Evolutionary conservation across 2,888 invertebrate species (phyloP), one percentile per base, ranked within the genome.

Genomic region (Mycalesis mineus): DNA sequence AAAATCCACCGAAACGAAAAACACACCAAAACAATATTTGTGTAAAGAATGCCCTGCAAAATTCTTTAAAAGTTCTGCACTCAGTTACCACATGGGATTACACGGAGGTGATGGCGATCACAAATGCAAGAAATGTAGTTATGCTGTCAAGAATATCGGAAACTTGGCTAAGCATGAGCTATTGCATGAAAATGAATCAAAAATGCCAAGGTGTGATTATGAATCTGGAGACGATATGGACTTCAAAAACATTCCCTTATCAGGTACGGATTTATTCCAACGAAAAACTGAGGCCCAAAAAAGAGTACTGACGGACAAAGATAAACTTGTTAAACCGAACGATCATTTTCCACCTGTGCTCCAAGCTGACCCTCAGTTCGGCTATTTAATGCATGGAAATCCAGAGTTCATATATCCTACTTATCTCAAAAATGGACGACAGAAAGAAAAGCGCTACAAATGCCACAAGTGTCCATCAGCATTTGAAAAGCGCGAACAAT

Each of bases 391-490:
- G 91, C 92, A 93, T 62, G 95, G 95, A 4, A 95, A 94, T 80
- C 95, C 95, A 0, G 93, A 94, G 65, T 95, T 95, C 69, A 92
- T 93, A 53, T 95, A 95, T 72, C 95, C 94, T 0, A 94, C 94
- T 0, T 94, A 93, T 65, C 73, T 94, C 57, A 94, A 94, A 77
- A 95, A 95, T 72, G 95, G 95, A 0, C 90, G 93, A 3, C 86
- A 93, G 70, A 94, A 94, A 74, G 94, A 94, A 73, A 95, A 95
- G 74, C 91, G 94, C 4, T 95, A 95, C 80, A 95, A 95, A 79
- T 96, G 96, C 77, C 93, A 93, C 69, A 95, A 95, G 81, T 96
- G 96, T 74, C 96, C 97, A 0, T 96, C 96, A 44, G 95, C 96
- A 0, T 96, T 96, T 80, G 95, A 96, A 71, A 96, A 96, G 81